phyloP scores from a whole-genome alignment of 2,888 invertebrate species.

The Chrysodeixis includens region DNA sequence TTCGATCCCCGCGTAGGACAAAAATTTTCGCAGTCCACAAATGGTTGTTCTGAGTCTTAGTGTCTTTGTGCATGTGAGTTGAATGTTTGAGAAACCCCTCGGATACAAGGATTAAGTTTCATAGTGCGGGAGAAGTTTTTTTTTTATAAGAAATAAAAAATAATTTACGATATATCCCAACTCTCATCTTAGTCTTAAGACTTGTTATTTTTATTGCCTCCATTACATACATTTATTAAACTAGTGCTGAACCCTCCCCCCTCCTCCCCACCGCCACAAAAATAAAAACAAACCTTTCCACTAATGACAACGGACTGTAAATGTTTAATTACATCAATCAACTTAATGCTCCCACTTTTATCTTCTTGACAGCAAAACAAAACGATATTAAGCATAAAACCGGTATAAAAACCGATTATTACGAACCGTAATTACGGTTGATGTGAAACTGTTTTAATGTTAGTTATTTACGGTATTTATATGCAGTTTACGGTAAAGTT shows the following conservation, averaged over 20 bases:
- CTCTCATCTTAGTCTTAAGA: no score
- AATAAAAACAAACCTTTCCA: neutral
- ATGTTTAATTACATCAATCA: conserved; percentile 28
- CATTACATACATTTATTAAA: neutral
- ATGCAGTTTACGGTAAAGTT: neutral
- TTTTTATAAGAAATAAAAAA: no score
- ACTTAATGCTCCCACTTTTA: conserved; percentile 31
- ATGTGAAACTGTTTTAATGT: neutral
- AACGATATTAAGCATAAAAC: conserved; percentile 19
- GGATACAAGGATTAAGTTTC: no score
- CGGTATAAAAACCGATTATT: conserved; percentile 18
- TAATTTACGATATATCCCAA: no score
- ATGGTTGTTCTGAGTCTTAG: no score
- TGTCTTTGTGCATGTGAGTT: no score
- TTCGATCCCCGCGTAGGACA: no score
- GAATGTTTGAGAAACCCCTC: no score
- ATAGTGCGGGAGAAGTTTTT: no score
- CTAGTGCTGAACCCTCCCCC: neutral
- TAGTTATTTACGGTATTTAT: conserved; percentile 1
- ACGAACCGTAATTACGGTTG: conserved; percentile 14
- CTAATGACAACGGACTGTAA: neutral
- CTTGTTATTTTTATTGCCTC: neutral
- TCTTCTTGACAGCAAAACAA: conserved; percentile 32
- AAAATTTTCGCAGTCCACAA: no score
- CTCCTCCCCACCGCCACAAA: neutral